Conservation (phyloP, 2,113 vertebrate genomes). For the Triplophysa dalaica region DNA sequence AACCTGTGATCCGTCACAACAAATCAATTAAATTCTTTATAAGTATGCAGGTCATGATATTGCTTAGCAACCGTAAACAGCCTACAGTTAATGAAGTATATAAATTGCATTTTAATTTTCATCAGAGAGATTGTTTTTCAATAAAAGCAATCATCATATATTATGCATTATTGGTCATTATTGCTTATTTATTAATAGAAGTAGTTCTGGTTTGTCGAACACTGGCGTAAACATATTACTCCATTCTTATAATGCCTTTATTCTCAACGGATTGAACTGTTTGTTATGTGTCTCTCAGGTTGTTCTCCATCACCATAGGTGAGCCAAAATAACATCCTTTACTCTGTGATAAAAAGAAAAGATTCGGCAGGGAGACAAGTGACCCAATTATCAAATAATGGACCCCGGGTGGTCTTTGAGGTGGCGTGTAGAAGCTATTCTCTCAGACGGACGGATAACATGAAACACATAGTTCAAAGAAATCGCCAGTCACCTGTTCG, state of each 20-base stretch:
- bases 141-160: no score
- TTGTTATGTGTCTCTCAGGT: neutral
- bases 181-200: no score
- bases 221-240: no score
- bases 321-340: slow-evolving; percentile 3
- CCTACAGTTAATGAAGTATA: no score
- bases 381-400: slow-evolving; percentile 52
- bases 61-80: no score
- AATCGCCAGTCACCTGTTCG: slow-evolving; percentile 31
- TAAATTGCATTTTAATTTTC: no score
- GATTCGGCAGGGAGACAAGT: slow-evolving; percentile 44
- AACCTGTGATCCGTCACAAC: no score
- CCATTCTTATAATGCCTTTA: neutral
- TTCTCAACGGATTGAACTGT: neutral
- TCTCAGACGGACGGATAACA: slow-evolving; percentile 15
- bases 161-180: no score
- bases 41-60: no score
- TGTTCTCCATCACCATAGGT: neutral
- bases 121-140: no score
- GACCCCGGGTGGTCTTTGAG: slow-evolving; percentile 41
- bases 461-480: neutral
- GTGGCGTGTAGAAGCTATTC: slow-evolving; percentile 44
- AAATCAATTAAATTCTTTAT: no score
- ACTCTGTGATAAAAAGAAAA: slow-evolving; percentile 18
- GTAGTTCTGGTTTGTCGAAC: no score